These are phyloP conservation scores for Alfaro cultratus DNA, from an alignment of 2,797 vertebrate genomes.

Conservation along the genomic window DNA sequence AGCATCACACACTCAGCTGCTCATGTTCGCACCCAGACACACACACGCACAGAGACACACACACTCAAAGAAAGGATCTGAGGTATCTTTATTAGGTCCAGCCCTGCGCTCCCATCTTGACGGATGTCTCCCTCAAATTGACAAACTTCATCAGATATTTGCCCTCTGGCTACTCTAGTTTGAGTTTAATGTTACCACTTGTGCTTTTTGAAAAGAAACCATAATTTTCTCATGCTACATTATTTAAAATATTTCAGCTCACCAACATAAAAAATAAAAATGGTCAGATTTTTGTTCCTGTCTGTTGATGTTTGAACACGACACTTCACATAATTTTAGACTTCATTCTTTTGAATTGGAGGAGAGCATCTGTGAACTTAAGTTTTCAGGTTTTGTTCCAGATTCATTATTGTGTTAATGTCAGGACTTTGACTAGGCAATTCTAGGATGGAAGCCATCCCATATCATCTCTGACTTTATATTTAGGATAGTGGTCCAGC, in stretches of 20 bases:
- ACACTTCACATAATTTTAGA: background rate
- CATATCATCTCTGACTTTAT: too few relatives aligned
- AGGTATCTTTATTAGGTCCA: constrained; percentile 71
- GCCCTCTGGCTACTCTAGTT: constrained; percentile 3
- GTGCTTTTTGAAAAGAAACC: constrained; percentile 20
- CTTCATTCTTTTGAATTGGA: background rate
- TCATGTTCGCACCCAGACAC: constrained; percentile 24
- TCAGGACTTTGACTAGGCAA: background rate
- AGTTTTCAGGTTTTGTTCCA: background rate
- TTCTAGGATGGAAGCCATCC: background rate
- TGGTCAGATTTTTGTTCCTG: background rate
- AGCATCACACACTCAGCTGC: constrained; percentile 17
- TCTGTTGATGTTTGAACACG: background rate
- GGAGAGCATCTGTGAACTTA: background rate
- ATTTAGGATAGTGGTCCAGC: background rate
- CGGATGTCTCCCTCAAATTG: constrained; percentile 49
- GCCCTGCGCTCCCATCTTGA: constrained; percentile 36
- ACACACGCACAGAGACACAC: constrained; percentile 43
- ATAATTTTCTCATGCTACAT: background rate
- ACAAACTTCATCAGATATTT: constrained; percentile 35
- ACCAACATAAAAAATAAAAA: background rate
- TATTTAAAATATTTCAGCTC: background rate
- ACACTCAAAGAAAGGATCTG: constrained; percentile 42
- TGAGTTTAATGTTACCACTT: constrained; percentile 32
- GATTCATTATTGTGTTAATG: background rate